phyloP scores from a whole-genome alignment of 2,113 vertebrate genomes.

The Scatophagus argus region DNA sequence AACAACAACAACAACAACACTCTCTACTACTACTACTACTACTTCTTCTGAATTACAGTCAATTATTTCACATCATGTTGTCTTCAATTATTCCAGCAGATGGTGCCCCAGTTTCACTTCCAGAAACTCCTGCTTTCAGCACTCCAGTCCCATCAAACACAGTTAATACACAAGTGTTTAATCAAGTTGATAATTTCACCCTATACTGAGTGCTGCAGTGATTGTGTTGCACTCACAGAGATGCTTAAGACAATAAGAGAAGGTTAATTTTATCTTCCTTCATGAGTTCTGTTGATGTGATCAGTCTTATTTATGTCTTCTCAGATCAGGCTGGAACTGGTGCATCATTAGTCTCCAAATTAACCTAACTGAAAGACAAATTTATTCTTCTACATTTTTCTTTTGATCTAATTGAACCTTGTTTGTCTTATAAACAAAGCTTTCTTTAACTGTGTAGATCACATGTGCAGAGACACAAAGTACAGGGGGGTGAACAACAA shows the following conservation, averaged over 20 bases:
- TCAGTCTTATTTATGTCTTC: neutral
- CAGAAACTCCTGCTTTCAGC: conserved; percentile 10
- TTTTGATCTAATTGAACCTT: neutral
- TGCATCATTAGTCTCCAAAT: neutral
- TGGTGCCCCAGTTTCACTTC: conserved; percentile 39
- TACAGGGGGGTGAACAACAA: neutral
- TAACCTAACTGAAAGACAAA: neutral
- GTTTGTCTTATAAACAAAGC: neutral
- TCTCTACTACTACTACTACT: too few relatives aligned
- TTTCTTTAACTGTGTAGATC: neutral
- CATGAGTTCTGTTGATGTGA: neutral
- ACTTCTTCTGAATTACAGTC: neutral
- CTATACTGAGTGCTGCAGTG: neutral
- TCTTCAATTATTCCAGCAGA: conserved; percentile 58
- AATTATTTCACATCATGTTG: neutral
- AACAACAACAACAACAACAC: too few relatives aligned
- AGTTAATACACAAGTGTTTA: neutral
- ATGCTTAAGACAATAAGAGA: neutral
- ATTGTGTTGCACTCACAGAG: neutral
- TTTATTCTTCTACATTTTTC: neutral
- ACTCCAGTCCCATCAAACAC: neutral
- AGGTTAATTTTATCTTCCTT: neutral
- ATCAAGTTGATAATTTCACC: neutral
- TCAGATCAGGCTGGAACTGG: neutral
- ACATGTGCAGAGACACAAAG: neutral